Conservation (phyloP, 2,113 vertebrate genomes). For the Lepidothrix coronata region DNA sequence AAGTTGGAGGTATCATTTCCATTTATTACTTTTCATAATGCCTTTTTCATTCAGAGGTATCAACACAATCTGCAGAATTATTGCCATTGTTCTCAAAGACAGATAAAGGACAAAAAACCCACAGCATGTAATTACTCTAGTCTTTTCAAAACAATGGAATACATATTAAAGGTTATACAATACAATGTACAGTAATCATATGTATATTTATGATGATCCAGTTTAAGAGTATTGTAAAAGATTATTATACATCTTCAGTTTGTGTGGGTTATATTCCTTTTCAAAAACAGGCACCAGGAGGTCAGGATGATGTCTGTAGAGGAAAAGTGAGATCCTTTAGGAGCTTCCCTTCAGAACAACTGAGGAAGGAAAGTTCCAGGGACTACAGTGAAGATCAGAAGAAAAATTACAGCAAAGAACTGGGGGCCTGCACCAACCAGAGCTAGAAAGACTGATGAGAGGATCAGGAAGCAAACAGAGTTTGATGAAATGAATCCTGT, state of each 20-base stretch:
- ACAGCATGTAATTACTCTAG: neutral
- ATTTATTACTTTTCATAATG: constrained; percentile 43
- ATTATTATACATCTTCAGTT: neutral
- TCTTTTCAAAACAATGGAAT: neutral
- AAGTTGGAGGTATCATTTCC: constrained; percentile 21
- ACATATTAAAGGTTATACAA: neutral
- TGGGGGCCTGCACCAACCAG: neutral
- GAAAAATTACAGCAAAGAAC: neutral
- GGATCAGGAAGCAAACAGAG: neutral
- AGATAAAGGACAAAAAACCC: neutral
- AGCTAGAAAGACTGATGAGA: neutral
- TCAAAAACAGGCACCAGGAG: neutral
- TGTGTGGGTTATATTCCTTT: neutral
- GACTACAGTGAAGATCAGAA: neutral
- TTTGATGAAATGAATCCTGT: neutral
- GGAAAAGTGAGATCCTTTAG: neutral
- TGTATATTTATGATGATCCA: neutral
- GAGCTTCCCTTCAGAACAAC: neutral
- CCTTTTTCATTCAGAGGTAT: neutral
- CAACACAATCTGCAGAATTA: neutral
- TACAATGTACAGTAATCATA: neutral
- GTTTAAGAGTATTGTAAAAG: neutral
- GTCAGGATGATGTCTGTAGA: neutral
- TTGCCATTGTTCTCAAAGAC: constrained; percentile 1
- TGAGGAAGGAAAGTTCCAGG: neutral